These are phyloP conservation scores for Dioctria linearis DNA, from an alignment of 2,888 invertebrate genomes.

Conservation along the genomic window DNA sequence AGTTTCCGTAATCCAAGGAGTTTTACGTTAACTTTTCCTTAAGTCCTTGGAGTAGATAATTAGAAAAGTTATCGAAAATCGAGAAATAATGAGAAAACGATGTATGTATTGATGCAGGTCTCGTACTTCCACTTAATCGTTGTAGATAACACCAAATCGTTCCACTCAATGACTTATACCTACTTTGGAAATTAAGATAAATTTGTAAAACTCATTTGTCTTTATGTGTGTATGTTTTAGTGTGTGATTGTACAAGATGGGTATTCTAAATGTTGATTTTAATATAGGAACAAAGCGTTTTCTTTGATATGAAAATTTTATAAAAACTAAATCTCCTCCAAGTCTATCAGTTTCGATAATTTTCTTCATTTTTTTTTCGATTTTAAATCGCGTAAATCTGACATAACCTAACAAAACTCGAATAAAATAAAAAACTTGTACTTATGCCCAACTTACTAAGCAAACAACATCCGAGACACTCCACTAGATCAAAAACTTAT, in stretches of 20 bases:
- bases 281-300: too few relatives aligned
- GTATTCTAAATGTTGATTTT: too few relatives aligned
- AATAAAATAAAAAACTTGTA: too few relatives aligned
- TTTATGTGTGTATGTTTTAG: background rate
- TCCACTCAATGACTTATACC: background rate
- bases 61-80: slow-evolving; percentile 45
- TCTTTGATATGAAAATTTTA: too few relatives aligned
- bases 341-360: too few relatives aligned
- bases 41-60: slow-evolving; percentile 44
- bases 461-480: too few relatives aligned
- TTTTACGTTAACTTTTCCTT: slow-evolving; percentile 31
- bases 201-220: slow-evolving; percentile 36
- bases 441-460: too few relatives aligned
- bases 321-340: too few relatives aligned
- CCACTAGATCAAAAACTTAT: too few relatives aligned
- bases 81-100: slow-evolving; percentile 33
- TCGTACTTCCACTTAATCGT: slow-evolving; percentile 9
- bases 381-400: too few relatives aligned
- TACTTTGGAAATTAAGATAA: slow-evolving; percentile 4
- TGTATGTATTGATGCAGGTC: slow-evolving; percentile 10
- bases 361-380: too few relatives aligned
- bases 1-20: slow-evolving; percentile 30
- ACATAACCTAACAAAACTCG: too few relatives aligned
- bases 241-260: background rate
- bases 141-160: background rate